Conservation (phyloP, 2,113 vertebrate genomes). For the Tupaia chinensis region DNA sequence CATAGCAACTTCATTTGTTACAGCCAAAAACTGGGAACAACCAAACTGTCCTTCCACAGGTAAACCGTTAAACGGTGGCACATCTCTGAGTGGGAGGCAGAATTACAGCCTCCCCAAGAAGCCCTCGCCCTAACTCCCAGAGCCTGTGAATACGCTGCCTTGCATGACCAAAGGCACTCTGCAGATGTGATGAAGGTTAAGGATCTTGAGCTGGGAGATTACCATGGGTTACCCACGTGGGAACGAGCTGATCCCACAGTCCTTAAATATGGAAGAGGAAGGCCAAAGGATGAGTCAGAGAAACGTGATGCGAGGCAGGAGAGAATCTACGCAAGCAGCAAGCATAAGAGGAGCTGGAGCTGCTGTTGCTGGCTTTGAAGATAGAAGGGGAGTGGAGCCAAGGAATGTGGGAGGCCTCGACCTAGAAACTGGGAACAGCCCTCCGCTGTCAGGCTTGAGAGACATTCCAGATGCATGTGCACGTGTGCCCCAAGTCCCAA, state of each 20-base stretch:
- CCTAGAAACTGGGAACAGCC: neutral
- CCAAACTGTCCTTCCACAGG: neutral
- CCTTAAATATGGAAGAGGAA: neutral
- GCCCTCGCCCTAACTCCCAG: neutral
- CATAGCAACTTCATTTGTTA: neutral
- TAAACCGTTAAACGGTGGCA: neutral
- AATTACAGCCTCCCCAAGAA: neutral
- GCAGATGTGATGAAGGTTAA: neutral
- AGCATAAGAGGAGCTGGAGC: neutral
- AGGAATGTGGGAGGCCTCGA: neutral
- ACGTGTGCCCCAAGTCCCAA: too few species aligned
- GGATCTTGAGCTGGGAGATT: neutral
- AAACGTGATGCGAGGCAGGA: neutral
- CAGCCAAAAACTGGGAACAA: neutral
- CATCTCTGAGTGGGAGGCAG: neutral
- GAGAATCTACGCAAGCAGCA: too few species aligned
- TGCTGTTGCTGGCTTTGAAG: neutral
- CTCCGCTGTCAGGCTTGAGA: neutral
- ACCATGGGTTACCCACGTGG: neutral
- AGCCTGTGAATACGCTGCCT: neutral
- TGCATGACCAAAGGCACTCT: neutral
- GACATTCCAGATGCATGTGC: too few species aligned
- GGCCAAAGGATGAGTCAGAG: neutral
- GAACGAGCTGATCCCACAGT: neutral
- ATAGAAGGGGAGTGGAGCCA: neutral